phyloP scores from a whole-genome alignment of 2,113 vertebrate species.

The Panthera leo region DNA sequence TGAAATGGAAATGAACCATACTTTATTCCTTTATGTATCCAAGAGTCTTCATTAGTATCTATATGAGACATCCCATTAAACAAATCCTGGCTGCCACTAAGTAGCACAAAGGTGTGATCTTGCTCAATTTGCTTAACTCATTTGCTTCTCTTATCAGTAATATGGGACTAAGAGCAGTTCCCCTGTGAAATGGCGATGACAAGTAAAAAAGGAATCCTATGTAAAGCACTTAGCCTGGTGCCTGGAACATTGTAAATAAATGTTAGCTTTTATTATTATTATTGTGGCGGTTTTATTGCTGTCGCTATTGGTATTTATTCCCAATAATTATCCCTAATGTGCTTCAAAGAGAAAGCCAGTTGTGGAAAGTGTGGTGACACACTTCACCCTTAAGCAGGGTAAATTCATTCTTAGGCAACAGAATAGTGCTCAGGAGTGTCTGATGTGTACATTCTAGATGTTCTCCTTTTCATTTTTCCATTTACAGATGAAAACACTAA shows the following conservation, averaged over 20 bases:
- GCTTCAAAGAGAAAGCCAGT: neutral
- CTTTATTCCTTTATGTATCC: constrained; percentile 32
- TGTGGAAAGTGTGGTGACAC: neutral
- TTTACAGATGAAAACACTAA: neutral
- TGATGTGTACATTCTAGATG: neutral
- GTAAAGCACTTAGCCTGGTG: neutral
- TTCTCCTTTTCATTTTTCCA: neutral
- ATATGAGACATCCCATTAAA: neutral
- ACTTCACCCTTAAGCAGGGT: neutral
- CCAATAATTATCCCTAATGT: neutral
- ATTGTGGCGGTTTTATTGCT: neutral
- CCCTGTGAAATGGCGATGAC: neutral
- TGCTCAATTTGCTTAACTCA: neutral
- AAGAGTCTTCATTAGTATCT: neutral
- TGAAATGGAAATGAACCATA: constrained; percentile 39
- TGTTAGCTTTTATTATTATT: neutral
- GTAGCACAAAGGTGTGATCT: neutral
- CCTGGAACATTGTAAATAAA: neutral
- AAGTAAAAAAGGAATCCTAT: neutral
- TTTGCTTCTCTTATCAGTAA: neutral
- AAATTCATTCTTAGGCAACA: neutral
- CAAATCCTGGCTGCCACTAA: neutral
- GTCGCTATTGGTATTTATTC: neutral
- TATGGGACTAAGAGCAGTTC: neutral
- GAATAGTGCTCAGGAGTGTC: neutral